Percentiles rank a stretch among this genome's conserved stretches.
Evolutionary conservation across 2,113 vertebrate genomes (phyloP).

Genomic region (Xenopus laevis): DNA sequence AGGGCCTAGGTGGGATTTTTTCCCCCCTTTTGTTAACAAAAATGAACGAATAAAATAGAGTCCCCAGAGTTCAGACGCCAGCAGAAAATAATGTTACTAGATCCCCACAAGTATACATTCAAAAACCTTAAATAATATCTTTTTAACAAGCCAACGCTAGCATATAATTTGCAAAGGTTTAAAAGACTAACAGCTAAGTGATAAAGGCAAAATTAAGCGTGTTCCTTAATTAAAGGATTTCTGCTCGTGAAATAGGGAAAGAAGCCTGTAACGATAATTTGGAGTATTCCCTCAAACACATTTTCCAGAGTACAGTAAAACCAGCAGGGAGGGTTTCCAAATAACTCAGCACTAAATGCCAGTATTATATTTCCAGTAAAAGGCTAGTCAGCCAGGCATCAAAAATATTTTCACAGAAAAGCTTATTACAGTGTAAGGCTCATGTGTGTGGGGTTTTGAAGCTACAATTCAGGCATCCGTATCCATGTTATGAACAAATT

Average conservation of each 20-base stretch:
- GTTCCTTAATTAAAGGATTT: conserved; percentile 52
- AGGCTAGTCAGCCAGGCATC: conserved; percentile 46
- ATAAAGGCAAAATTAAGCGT: conserved; percentile 42
- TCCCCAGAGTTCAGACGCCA: conserved; percentile 13
- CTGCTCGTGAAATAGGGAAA: conserved; percentile 49
- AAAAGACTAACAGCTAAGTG: conserved; percentile 27
- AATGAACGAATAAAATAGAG: conserved; percentile 25
- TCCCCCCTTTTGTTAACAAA: not conserved
- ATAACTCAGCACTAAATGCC: conserved; percentile 61
- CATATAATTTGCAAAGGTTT: conserved; percentile 34
- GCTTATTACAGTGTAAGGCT: conserved; percentile 30
- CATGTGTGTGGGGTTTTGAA: conserved; percentile 1
- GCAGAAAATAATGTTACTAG: conserved; percentile 12
- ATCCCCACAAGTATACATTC: conserved; percentile 14
- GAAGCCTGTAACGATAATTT: conserved; percentile 60
- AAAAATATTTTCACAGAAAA: conserved; percentile 50
- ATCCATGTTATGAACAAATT: not conserved
- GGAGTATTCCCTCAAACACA: conserved; percentile 58
- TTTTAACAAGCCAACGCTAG: conserved; percentile 21
- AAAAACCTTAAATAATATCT: conserved; percentile 26
- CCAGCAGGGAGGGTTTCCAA: conserved; percentile 69
- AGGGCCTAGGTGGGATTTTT: not conserved
- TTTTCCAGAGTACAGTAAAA: conserved; percentile 61
- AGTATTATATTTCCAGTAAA: conserved; percentile 57
- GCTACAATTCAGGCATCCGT: conserved; percentile 13